Conservation (phyloP, 35 echinoderm and acorn worm species). For the Lytechinus variegatus region DNA sequence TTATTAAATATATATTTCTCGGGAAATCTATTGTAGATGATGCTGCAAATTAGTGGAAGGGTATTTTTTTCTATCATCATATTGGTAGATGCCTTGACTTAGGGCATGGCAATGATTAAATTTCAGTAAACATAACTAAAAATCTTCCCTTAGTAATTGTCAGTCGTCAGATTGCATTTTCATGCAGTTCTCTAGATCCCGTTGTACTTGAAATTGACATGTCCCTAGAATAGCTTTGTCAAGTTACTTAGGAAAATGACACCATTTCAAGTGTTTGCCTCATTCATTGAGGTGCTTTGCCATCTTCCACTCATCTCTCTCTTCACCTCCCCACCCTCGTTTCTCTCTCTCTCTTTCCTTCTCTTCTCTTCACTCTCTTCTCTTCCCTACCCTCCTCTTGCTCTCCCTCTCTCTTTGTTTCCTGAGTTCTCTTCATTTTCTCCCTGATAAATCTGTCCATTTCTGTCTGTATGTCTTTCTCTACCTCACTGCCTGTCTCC, state of each 20-base stretch:
- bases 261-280: background rate
- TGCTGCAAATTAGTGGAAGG: background rate
- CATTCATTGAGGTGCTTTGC: background rate
- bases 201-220: background rate
- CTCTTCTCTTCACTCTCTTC: background rate
- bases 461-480: background rate
- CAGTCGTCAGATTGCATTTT: background rate
- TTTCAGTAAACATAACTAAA: background rate
- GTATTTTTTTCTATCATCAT: background rate
- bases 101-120: background rate
- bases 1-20: background rate
- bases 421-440: background rate
- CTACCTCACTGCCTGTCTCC: background rate
- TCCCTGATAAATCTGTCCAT: background rate
- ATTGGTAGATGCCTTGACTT: background rate
- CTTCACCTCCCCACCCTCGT: background rate
- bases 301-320: constrained; percentile 18
- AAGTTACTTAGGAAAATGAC: background rate
- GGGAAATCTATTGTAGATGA: background rate
- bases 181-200: background rate
- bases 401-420: background rate
- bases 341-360: background rate
- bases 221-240: background rate
- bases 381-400: background rate
- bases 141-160: background rate